Evolutionary conservation across 2,888 invertebrate genomes (phyloP), one percentile per base, ranked within the genome.

Genomic region (Drosophila anceps): DNA sequence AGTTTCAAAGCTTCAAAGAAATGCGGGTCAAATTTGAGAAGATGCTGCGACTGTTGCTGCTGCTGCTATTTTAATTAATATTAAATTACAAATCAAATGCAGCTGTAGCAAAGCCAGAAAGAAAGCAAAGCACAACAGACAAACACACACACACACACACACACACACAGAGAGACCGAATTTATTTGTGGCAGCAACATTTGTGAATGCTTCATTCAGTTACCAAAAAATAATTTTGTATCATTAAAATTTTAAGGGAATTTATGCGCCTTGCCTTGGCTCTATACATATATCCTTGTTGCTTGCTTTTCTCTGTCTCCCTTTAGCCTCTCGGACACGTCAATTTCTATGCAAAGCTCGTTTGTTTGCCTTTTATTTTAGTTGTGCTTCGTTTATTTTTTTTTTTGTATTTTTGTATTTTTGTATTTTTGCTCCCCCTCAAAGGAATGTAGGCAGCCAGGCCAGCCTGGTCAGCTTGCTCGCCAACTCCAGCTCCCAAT

Each of bases 171-270:
- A 73, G 0, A 58, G 9, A 13, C 13, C 59, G 65, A 73, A 73
- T 76, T 69, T 63, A 76, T 67, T 72, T 76, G 76, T 57, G 69
- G 64, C 72, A 62, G 54, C 65, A 46, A 37, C 46, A 65, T 48
- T 74, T 58, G 51, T 62, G 69, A 44, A 43, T 67, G 61, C 61
- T 73, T 68, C 59, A 60, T 66, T 69, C 35, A 57, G 57, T 69
- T 67, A 57, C 59, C 74, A 68, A 74, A 50, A 84, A 84, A 84
- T 67, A 35, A 67, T 67, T 85, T 88, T 77, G 72, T 75, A 81
- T 79, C 85, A 87, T 84, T 84, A 87, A 82, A 84, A 84, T 85
- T 82, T 87, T 68, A 84, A 51, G 63, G 69, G 78, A 81, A 83
- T 81, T 83, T 74, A 70, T 79, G 79, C 72, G 74, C 69, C 58